A percentile compares a stretch with the other conserved stretches of the same genome.
These are phyloP conservation scores for Delichon dasypus DNA, from an alignment of 2,797 vertebrate genomes.

Conservation along the genomic window DNA sequence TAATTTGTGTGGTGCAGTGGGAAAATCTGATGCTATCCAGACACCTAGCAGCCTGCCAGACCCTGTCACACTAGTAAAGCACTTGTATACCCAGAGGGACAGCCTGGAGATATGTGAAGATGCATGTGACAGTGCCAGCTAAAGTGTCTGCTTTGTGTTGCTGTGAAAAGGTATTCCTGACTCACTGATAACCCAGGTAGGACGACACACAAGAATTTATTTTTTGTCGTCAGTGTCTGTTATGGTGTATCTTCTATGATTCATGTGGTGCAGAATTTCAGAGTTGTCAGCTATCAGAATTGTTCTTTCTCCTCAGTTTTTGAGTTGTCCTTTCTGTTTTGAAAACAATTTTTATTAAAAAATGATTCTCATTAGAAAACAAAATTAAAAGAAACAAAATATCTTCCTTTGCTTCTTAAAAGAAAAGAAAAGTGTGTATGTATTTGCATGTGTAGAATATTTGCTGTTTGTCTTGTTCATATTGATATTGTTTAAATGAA, in stretches of 20 bases:
- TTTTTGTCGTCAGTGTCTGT: not conserved
- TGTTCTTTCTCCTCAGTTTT: not conserved
- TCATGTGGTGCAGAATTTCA: not conserved
- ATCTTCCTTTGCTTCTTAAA: not conserved
- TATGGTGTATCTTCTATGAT: not conserved
- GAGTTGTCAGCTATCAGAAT: not conserved
- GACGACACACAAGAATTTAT: fast-evolving
- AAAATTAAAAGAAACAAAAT: not conserved
- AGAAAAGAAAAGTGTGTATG: not conserved
- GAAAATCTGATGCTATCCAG: not conserved
- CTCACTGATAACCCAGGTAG: not conserved
- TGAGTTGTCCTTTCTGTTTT: not conserved
- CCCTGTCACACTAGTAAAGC: not conserved
- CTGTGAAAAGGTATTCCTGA: not conserved
- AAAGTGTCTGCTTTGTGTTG: not conserved
- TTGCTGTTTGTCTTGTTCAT: not conserved
- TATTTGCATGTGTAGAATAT: not conserved
- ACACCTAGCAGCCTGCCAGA: not conserved
- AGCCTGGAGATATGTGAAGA: not conserved
- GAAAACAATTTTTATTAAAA: not conserved
- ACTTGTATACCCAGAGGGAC: not conserved
- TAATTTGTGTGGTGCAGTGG: not conserved
- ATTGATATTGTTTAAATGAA: not conserved
- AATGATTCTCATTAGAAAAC: not conserved
- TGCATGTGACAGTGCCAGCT: not conserved